phyloP scores from a whole-genome alignment of 2,888 invertebrate genomes.

The Hemaris fuciformis region DNA sequence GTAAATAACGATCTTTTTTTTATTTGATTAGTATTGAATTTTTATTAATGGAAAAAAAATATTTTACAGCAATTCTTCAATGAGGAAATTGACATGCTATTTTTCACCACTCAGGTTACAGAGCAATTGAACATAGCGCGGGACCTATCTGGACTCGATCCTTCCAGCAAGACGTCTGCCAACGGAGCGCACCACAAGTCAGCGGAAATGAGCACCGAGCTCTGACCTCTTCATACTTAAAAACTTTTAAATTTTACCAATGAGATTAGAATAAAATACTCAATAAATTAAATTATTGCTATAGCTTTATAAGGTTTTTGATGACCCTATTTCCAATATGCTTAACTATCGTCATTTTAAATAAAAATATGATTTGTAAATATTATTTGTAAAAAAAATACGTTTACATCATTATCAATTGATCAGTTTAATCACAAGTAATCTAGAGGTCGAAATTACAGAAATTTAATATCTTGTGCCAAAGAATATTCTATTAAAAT shows the following conservation, averaged over 20 bases:
- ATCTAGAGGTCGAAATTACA: conserved; percentile 1
- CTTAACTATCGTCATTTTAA: not conserved
- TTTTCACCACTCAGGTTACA: conserved; percentile 60
- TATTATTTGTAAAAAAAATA: conserved; percentile 1
- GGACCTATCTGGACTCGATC: conserved; percentile 43
- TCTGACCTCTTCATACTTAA: conserved; percentile 51
- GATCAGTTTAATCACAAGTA: not conserved
- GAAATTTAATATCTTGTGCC: conserved; percentile 10
- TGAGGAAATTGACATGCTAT: not conserved
- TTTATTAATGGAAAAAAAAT: too few relatives aligned
- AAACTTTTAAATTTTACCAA: not conserved
- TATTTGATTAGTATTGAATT: not conserved
- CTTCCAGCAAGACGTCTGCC: conserved; percentile 40
- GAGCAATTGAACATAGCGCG: conserved; percentile 67
- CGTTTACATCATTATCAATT: not conserved
- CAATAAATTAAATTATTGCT: not conserved
- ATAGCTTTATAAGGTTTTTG: not conserved
- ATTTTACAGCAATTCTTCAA: too few relatives aligned
- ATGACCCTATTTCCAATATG: not conserved
- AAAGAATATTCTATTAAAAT: conserved; percentile 13
- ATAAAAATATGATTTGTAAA: conserved; percentile 1
- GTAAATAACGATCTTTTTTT: not conserved
- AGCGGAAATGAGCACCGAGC: conserved; percentile 87
- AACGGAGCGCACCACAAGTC: conserved; percentile 48
- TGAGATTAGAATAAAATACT: not conserved